These are phyloP conservation scores for Salticus scenicus DNA, from an alignment of 2,888 invertebrate species.

Conservation along the genomic window DNA sequence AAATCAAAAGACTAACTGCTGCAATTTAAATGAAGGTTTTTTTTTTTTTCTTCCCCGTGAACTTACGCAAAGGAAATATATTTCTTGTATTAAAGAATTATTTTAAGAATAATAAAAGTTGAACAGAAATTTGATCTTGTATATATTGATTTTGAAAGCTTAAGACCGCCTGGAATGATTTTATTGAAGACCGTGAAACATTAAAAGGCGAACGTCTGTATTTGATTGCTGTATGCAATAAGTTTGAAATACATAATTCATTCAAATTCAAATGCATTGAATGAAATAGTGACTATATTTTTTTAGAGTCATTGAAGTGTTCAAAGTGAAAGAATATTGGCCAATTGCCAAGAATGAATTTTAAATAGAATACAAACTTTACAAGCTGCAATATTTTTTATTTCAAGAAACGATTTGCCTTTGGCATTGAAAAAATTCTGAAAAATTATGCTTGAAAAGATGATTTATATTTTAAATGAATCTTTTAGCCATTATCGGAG, in stretches of 20 bases:
- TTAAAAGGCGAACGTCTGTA: background rate
- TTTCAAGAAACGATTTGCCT: background rate
- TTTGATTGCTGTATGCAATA: background rate
- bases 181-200: too few relatives aligned
- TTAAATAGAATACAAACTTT: background rate
- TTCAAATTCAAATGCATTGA: background rate
- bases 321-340: background rate
- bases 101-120: too few relatives aligned
- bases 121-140: too few relatives aligned
- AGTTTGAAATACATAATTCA: slow-evolving; percentile 1
- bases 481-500: background rate
- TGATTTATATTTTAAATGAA: background rate
- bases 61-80: too few relatives aligned
- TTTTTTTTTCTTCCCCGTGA: too few relatives aligned
- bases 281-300: background rate
- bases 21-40: too few relatives aligned
- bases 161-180: too few relatives aligned
- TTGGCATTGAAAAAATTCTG: background rate
- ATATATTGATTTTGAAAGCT: too few relatives aligned
- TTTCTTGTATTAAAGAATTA: too few relatives aligned
- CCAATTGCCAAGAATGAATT: background rate
- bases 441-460: background rate
- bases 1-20: too few relatives aligned
- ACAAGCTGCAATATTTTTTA: background rate
- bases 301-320: background rate